Conservation (phyloP, 2,888 invertebrate species). For the Piscicola geometra region DNA sequence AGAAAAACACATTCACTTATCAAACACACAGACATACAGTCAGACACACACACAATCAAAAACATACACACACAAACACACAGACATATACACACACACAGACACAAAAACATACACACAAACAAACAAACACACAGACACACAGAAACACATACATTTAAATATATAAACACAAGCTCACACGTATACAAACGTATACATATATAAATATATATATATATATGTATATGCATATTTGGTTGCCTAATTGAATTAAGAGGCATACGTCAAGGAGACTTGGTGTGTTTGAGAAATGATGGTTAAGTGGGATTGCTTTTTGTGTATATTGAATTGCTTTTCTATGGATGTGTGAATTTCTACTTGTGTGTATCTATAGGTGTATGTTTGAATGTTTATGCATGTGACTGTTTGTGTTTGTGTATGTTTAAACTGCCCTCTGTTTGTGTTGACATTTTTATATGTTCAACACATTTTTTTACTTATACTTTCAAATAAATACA, state of each 20-base stretch:
- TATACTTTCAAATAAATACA: too few species aligned
- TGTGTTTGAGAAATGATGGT: constrained; percentile 13
- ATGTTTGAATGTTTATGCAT: neutral
- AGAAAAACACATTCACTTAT: neutral
- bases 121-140: constrained; percentile 16
- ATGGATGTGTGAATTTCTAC: neutral
- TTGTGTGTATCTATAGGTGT: constrained; percentile 15
- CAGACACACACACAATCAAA: neutral
- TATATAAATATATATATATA: too few species aligned
- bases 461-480: too few species aligned
- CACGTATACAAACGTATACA: too few species aligned
- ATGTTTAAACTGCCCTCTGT: too few species aligned
- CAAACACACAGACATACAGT: neutral
- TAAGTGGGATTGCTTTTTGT: neutral
- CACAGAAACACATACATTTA: constrained; percentile 16
- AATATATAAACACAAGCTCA: neutral
- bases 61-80: constrained; percentile 13
- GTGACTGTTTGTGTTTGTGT: too few species aligned
- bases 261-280: constrained; percentile 6
- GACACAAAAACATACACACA: constrained; percentile 7
- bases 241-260: constrained; percentile 11
- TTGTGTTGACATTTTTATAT: too few species aligned
- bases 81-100: constrained; percentile 1
- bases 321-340: constrained; percentile 1
- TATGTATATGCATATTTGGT: too few species aligned